These are phyloP conservation scores for Nannoperca australis DNA, from an alignment of 2,797 vertebrate species.

Conservation along the genomic window DNA sequence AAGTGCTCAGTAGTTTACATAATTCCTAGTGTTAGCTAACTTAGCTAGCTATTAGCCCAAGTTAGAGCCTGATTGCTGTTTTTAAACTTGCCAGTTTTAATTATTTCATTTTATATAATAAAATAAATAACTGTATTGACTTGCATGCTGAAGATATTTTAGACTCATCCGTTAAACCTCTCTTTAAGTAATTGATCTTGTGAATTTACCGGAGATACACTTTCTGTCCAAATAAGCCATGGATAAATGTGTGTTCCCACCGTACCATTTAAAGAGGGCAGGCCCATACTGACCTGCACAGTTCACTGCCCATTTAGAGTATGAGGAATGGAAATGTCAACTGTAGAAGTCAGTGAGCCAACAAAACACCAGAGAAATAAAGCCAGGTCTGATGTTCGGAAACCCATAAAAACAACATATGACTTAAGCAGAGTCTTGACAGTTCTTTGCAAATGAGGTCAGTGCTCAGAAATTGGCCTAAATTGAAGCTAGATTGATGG, in stretches of 20 bases:
- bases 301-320: slow-evolving; percentile 47
- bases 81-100: background rate
- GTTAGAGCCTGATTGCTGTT: background rate
- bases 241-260: slow-evolving; percentile 53
- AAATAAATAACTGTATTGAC: slow-evolving; percentile 14
- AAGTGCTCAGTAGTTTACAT: background rate
- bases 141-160: background rate
- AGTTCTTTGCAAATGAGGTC: slow-evolving; percentile 62
- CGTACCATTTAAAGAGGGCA: slow-evolving; percentile 65
- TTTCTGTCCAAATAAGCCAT: slow-evolving; percentile 30
- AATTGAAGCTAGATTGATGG: slow-evolving; percentile 73
- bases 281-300: slow-evolving; percentile 46
- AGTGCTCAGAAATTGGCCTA: slow-evolving; percentile 59
- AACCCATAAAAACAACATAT: slow-evolving; percentile 57
- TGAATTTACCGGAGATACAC: background rate
- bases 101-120: too few relatives aligned
- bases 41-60: background rate
- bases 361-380: slow-evolving; percentile 57
- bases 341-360: slow-evolving; percentile 47
- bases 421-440: slow-evolving; percentile 51
- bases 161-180: background rate
- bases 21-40: too few relatives aligned
- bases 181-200: slow-evolving; percentile 5
- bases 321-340: slow-evolving; percentile 71
- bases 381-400: slow-evolving; percentile 51